Percentiles rank a stretch among this genome's conserved stretches.
These are phyloP conservation scores for Poecile montanus DNA, from an alignment of 2,797 vertebrate genomes.

Conservation along the genomic window DNA sequence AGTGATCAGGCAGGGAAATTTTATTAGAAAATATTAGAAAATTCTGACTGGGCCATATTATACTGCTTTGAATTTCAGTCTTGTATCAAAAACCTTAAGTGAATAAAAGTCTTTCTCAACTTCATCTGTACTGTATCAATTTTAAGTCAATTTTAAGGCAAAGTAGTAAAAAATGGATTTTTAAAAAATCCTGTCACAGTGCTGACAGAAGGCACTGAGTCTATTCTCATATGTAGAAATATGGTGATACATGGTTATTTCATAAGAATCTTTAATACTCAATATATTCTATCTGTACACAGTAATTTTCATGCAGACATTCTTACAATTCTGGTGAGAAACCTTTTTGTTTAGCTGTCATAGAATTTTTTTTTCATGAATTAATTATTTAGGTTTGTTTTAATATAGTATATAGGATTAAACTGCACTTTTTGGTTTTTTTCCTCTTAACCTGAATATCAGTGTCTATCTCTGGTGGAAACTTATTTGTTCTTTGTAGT, in stretches of 20 bases:
- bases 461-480: not conserved
- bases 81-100: not conserved
- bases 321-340: not conserved
- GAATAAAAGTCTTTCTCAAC: not conserved
- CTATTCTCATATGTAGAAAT: not conserved
- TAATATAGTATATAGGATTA: not conserved
- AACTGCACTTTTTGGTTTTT: not conserved
- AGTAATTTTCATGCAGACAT: not conserved
- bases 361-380: not conserved
- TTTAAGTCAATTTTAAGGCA: not conserved
- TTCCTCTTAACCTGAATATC: not conserved
- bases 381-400: not conserved
- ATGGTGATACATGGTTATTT: not conserved
- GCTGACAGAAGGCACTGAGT: not conserved
- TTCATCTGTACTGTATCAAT: not conserved
- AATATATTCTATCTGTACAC: not conserved
- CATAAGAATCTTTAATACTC: not conserved
- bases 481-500: not conserved
- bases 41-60: not conserved
- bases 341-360: not conserved
- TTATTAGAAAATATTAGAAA: not conserved
- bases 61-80: not conserved
- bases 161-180: not conserved
- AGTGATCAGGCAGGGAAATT: not conserved
- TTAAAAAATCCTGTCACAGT: not conserved